Evolutionary conservation across 2,797 vertebrate genomes (phyloP).

Genomic region (Scarus forsteni): DNA sequence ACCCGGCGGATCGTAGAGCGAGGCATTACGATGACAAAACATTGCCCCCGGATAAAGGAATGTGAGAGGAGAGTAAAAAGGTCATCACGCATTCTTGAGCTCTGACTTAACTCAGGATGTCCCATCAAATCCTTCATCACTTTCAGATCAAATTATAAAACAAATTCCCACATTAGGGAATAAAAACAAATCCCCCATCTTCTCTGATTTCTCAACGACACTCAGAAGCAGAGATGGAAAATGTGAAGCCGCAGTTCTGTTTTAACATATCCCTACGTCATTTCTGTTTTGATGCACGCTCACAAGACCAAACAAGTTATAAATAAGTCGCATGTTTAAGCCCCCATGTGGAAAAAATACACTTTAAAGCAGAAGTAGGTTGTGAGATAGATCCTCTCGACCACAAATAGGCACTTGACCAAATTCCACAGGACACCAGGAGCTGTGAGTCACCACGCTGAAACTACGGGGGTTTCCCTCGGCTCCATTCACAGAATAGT

Average conservation of each 20-base stretch:
- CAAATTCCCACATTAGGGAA: not conserved
- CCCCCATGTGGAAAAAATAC: constrained; percentile 29
- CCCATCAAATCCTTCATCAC: constrained; percentile 30
- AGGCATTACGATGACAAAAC: constrained; percentile 67
- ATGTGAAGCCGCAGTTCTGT: constrained; percentile 30
- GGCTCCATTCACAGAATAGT: constrained; percentile 75
- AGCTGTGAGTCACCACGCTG: constrained; percentile 77
- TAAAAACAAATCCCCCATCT: constrained; percentile 1
- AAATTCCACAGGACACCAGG: constrained; percentile 81
- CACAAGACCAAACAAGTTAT: constrained; percentile 62
- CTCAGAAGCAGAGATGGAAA: constrained; percentile 57
- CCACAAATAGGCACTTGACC: constrained; percentile 73
- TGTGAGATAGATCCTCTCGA: constrained; percentile 55
- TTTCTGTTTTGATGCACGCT: constrained; percentile 69
- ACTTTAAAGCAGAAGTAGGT: constrained; percentile 75
- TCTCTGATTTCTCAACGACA: constrained; percentile 20
- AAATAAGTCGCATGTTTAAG: constrained; percentile 53
- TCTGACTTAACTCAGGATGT: constrained; percentile 71
- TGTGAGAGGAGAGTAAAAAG: constrained; percentile 73
- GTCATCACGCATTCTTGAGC: constrained; percentile 74
- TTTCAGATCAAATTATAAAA: constrained; percentile 13
- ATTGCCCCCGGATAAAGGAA: constrained; percentile 68
- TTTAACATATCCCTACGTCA: constrained; percentile 45
- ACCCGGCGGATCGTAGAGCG: constrained; percentile 60
- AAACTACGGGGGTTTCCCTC: constrained; percentile 80